These are phyloP conservation scores for Eristalis arbustorum DNA, from an alignment of 2,888 invertebrate species.

Conservation along the genomic window DNA sequence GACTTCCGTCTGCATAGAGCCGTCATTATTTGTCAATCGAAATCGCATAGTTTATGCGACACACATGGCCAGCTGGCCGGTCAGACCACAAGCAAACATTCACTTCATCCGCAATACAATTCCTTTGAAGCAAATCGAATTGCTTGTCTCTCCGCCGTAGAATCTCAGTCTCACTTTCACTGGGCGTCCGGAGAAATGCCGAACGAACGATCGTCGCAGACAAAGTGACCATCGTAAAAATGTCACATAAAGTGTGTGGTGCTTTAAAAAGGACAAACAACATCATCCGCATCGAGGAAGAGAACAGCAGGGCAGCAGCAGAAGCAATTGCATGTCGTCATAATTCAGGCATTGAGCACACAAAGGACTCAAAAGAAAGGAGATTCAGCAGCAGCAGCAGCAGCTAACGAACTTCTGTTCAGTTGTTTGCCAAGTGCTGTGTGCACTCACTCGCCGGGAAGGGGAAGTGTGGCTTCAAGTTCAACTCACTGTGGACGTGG, in stretches of 20 bases:
- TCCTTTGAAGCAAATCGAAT: slow-evolving; percentile 54
- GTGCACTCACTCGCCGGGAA: slow-evolving; percentile 33
- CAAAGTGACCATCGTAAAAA: slow-evolving; percentile 66
- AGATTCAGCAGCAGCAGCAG: slow-evolving; percentile 6
- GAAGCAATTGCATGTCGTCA: slow-evolving; percentile 25
- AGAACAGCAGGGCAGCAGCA: neutral
- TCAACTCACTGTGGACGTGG: slow-evolving; percentile 14
- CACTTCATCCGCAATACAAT: neutral
- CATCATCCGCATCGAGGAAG: neutral
- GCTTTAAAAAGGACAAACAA: slow-evolving; percentile 55
- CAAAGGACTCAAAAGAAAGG: slow-evolving; percentile 1
- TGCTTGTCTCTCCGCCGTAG: slow-evolving; percentile 6
- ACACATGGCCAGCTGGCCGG: slow-evolving; percentile 54
- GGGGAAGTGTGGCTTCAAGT: slow-evolving; percentile 56
- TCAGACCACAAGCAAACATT: slow-evolving; percentile 17
- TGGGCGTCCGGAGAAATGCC: slow-evolving; percentile 30
- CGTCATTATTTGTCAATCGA: slow-evolving; percentile 15
- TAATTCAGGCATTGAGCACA: slow-evolving; percentile 33
- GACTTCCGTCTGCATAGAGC: slow-evolving; percentile 8
- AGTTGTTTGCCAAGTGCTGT: neutral
- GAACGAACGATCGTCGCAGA: slow-evolving; percentile 28
- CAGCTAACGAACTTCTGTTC: slow-evolving; percentile 43
- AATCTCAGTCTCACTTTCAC: slow-evolving; percentile 36
- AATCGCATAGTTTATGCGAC: slow-evolving; percentile 63
- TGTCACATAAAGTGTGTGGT: slow-evolving; percentile 66